A percentile compares a stretch with the other conserved stretches of the same genome.
phyloP scores from a whole-genome alignment of 2,797 vertebrate species.

The Melanotaenia parkinsoni region DNA sequence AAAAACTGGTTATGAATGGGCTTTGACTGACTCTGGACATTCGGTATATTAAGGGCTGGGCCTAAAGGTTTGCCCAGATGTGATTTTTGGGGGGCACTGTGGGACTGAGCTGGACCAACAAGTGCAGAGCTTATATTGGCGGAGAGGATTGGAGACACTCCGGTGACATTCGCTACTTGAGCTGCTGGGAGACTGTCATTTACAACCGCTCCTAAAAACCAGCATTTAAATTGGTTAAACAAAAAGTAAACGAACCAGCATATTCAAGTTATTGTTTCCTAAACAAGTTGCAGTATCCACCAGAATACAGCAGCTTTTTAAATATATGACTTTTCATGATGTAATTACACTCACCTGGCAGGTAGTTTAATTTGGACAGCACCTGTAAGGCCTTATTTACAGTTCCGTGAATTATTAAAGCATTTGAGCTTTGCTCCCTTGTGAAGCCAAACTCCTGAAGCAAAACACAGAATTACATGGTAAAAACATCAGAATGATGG shows the following conservation, averaged over 20 bases:
- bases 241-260: background rate
- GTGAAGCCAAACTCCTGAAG: conserved; percentile 79
- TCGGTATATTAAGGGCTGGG: conserved; percentile 31
- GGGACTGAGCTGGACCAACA: conserved; percentile 8
- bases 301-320: background rate
- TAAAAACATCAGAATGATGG: background rate
- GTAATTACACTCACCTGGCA: conserved; percentile 54
- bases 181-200: conserved; percentile 5
- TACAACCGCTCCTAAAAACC: conserved; percentile 35
- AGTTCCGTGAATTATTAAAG: conserved; percentile 82
- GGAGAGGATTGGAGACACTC: conserved; percentile 60
- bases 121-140: conserved; percentile 34
- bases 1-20: background rate
- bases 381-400: conserved; percentile 75
- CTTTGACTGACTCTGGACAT: conserved; percentile 31
- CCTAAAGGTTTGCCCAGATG: conserved; percentile 30
- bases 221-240: background rate
- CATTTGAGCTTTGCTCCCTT: conserved; percentile 81
- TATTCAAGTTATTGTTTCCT: background rate
- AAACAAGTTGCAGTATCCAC: background rate
- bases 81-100: conserved; percentile 5
- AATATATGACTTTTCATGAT: background rate
- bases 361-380: conserved; percentile 67
- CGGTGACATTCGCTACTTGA: conserved; percentile 42
- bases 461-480: conserved; percentile 7